Evolutionary conservation across 2,888 invertebrate genomes (phyloP), one percentile per base, ranked within the genome.

Genomic region (Hirtodrosophila cameraria): DNA sequence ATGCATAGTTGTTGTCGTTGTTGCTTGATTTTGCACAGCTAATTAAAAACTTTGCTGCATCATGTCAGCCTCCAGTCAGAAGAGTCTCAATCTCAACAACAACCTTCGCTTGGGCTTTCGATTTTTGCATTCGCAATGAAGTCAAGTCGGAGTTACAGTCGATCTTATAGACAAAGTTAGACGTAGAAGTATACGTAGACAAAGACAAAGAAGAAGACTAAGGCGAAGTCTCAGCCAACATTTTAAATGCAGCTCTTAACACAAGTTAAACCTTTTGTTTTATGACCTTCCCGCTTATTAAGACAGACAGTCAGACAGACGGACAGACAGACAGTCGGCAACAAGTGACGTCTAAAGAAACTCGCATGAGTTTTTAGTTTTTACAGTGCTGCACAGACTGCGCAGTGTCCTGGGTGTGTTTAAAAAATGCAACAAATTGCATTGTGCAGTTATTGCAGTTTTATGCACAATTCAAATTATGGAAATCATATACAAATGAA

Each of bases 61-160:
- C 58, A 46, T 27, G 61, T 23, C 23, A 23, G 23, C 23, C 23
- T 23, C 23, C 23, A 23, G 23, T 23, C 8, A 5, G 23, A 20
- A n/a, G 11, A 35, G 31, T 31, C 52, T 43, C 50, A 80, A n/a
- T n/a, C n/a, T n/a, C n/a, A n/a, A n/a, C n/a, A n/a, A n/a, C n/a
- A n/a, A 36, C 76, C 80, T 80, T 83, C 58, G 60, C 46, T 46
- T 12, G 31, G 50, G 62, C 28, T 58, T 84, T 77, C 65, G 62
- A 66, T 76, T 69, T 64, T 76, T 20, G 58, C 53, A 31, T 33
- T 33, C 13, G 35, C 43, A 13, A 23, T 23, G n/a, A 3, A 5
- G 8, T n/a, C n/a, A n/a, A n/a, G n/a, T n/a, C n/a, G n/a, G n/a
- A n/a, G n/a, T n/a, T n/a, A n/a, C n/a, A 49, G 18, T 39, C 12